Evolutionary conservation across 1,140 invertebrate genomes (phyloP), one percentile per base, ranked within the genome.

Genomic region (Aphis craccivora): DNA sequence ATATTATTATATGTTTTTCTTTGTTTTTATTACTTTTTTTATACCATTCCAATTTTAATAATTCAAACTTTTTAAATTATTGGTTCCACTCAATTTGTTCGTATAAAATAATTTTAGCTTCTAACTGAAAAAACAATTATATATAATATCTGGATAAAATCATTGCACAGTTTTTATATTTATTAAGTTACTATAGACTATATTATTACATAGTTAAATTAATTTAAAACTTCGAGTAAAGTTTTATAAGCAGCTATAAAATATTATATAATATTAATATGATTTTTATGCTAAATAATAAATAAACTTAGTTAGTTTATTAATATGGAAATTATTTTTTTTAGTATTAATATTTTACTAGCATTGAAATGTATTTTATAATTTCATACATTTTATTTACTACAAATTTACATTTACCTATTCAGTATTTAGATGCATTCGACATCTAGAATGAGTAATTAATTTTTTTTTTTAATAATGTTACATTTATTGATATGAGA

Each of bases 41-140:
- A 76, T n/a, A 18, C 30, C 30, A n/a, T 76, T 76, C 60, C 14
- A 14, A 76, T 76, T 76, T 76, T 67, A n/a, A n/a, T 76, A n/a
- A 45, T 45, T 45, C 60, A 76, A 76, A 76, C 60, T 76, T 76
- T 76, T 76, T n/a, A 76, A 76, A 76, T n/a, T 76, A 76, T 76
- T 76, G 60, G 60, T 76, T 76, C n/a, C 18, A n/a, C 60, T 76
- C 60, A 76, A 76, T 76, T 76, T 76, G n/a, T 76, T 76, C n/a
- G 5, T 18, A 76, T 76, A 76, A 76, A 76, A 76, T 4, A 76
- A 76, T 76, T 76, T 76, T 76, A 67, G 60, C 30, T 3, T 20
- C 14, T n/a, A n/a, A n/a, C 60, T n/a, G 14, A 76, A 76, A n/a
- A 76, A 76, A n/a, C 30, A 76, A 14, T 76, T 76, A n/a, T 76